phyloP scores from a whole-genome alignment of 1,140 invertebrate species.

The Anoplophora glabripennis region DNA sequence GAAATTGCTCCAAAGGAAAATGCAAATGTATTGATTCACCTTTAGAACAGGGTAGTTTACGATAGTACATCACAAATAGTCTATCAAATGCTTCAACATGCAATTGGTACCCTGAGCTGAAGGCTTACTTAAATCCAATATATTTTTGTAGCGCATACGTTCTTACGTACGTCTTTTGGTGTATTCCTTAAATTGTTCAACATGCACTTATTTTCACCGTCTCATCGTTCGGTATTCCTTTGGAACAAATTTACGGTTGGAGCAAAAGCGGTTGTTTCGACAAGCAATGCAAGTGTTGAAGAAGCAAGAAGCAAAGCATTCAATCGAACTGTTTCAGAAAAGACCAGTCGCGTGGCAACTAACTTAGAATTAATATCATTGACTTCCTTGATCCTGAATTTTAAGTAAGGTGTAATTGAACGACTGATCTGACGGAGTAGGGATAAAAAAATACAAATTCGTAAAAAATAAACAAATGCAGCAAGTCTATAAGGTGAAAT shows the following conservation, averaged over 20 bases:
- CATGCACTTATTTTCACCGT: neutral
- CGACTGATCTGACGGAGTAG: constrained; percentile 44
- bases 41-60: too few relatives aligned
- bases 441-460: constrained; percentile 31
- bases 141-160: too few relatives aligned
- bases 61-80: too few relatives aligned
- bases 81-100: too few relatives aligned
- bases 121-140: too few relatives aligned
- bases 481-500: constrained; percentile 49
- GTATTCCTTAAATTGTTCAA: neutral
- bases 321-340: constrained; percentile 59
- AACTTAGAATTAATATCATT: constrained; percentile 41
- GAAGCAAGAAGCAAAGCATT: constrained; percentile 44
- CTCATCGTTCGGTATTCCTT: neutral
- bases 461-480: constrained; percentile 43
- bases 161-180: too few relatives aligned
- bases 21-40: too few relatives aligned
- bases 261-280: constrained; percentile 2
- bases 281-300: constrained; percentile 42
- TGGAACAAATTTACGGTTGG: neutral
- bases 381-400: constrained; percentile 24
- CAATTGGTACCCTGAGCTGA: too few relatives aligned
- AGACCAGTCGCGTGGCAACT: constrained; percentile 63
- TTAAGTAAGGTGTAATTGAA: constrained; percentile 20
- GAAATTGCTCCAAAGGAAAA: too few relatives aligned